Conservation (phyloP, 2,113 vertebrate species). For the Sapajus apella region DNA sequence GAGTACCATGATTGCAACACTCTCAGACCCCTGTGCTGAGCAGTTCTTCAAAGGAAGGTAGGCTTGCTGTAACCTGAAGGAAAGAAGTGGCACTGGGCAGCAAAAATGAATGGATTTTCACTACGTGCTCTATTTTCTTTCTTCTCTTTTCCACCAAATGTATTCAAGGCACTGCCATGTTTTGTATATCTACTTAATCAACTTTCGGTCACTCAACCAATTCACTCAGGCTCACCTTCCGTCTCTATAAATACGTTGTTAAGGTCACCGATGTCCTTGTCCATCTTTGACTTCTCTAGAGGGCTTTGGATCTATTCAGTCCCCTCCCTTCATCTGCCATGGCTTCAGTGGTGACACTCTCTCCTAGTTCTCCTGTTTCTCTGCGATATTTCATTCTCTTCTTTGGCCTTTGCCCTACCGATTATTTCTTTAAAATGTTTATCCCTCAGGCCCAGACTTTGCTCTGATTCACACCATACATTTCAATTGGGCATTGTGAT, state of each 20-base stretch:
- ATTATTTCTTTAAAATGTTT: neutral
- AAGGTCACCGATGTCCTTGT: neutral
- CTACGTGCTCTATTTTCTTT: neutral
- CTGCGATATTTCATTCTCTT: neutral
- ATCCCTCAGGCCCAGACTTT: neutral
- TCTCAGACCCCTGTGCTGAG: neutral
- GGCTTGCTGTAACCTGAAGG: neutral
- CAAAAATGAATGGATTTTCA: neutral
- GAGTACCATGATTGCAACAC: neutral
- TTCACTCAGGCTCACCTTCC: neutral
- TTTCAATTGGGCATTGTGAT: neutral
- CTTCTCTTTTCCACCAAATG: neutral
- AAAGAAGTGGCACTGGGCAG: neutral
- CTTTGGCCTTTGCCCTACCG: neutral
- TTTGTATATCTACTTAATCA: neutral
- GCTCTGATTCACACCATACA: neutral
- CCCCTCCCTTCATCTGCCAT: neutral
- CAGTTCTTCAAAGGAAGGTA: neutral
- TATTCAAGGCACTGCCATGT: neutral
- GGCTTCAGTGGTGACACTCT: neutral
- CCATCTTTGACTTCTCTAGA: neutral
- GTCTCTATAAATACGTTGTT: neutral
- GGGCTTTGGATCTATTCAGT: neutral
- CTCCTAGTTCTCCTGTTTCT: neutral
- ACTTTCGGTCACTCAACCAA: neutral